Evolutionary conservation across 2,113 vertebrate genomes (phyloP), one percentile per base, ranked within the genome.

Genomic region (Calypte anna): DNA sequence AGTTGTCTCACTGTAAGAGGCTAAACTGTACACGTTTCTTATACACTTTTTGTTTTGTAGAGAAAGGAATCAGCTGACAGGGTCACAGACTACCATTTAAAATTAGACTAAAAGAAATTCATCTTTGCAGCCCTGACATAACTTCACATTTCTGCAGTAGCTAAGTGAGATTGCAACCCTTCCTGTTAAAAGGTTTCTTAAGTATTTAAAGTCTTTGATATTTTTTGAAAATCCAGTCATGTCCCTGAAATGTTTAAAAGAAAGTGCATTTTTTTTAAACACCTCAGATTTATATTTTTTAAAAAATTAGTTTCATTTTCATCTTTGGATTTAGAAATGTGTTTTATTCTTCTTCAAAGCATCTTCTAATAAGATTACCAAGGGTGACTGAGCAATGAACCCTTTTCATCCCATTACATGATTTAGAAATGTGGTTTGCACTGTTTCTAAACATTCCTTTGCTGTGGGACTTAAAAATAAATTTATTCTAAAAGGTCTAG

Each of bases 131-230:
- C 46, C 81, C 75, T 95, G 91, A 95, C 58, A 74, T 94, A 95
- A 92, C 95, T 96, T 96, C 83, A 81, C 63, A 96, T 86, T 95
- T 94, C 81, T 91, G 81, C 93, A 92, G 90, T 92, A 95, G 91
- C 90, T 93, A 77, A 94, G 83, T 94, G 93, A 96, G 93, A 97
- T 97, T 97, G 94, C 68, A 95, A 94, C 85, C 81, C 44, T 77
- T 96, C 92, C 94, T 95, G 92, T 96, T 97, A 95, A 96, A 72
- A 93, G 95, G 46, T 83, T 95, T 93, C 90, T 94, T 94, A 96
- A 97, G 91, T 94, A 86, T 93, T 95, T 96, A 91, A 96, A 95
- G 82, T 81, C 95, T 96, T 96, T 96, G 94, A 95, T 96, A 87
- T 95, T 88, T 93, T 89, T 92, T 83, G 36, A 82, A 95, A 96